A percentile compares a stretch with the other conserved stretches of the same genome.
phyloP scores from a whole-genome alignment of 2,888 invertebrate genomes.

The Nymphalis c-album region DNA sequence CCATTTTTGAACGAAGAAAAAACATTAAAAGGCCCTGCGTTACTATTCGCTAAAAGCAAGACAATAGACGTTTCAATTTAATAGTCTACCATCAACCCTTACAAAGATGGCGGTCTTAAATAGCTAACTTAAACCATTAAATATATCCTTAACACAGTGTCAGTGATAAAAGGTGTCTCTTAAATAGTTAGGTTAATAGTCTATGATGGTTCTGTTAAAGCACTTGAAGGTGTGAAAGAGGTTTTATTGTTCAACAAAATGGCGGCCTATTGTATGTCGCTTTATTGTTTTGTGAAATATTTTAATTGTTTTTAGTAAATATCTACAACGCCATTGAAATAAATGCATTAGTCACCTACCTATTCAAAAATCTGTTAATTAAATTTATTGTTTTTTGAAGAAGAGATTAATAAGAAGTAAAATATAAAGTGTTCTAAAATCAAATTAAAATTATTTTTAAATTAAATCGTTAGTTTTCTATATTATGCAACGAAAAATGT shows the following conservation, averaged over 20 bases:
- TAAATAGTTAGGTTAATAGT: slow-evolving; percentile 13
- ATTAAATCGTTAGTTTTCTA: too few species aligned
- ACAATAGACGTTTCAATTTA: slow-evolving; percentile 19
- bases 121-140: slow-evolving; percentile 6
- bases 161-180: slow-evolving; percentile 1
- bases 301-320: neutral
- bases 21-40: neutral
- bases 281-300: neutral
- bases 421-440: too few species aligned
- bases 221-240: slow-evolving; percentile 2
- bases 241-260: slow-evolving; percentile 9
- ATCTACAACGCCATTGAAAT: too few species aligned
- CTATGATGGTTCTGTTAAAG: neutral
- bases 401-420: too few species aligned
- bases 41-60: slow-evolving; percentile 12
- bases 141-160: neutral
- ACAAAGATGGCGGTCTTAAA: slow-evolving; percentile 11
- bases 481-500: too few species aligned
- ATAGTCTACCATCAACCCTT: slow-evolving; percentile 3
- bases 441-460: too few species aligned
- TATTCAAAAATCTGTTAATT: too few species aligned
- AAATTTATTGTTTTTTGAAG: too few species aligned
- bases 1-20: slow-evolving; percentile 1
- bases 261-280: neutral
- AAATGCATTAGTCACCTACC: too few species aligned